These are phyloP conservation scores for Eublepharis macularius DNA, from an alignment of 2,113 vertebrate genomes.

Conservation along the genomic window DNA sequence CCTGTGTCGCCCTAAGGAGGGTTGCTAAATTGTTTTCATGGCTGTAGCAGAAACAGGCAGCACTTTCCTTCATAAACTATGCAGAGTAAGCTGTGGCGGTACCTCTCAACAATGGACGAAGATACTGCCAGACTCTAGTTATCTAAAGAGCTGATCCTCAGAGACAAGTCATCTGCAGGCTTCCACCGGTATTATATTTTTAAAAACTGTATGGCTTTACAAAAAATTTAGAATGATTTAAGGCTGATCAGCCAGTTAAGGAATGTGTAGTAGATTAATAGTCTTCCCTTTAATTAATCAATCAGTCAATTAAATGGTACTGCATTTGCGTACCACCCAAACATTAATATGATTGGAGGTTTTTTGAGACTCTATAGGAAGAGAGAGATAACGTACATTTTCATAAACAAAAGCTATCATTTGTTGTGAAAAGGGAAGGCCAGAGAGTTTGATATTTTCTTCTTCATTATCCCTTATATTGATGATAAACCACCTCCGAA, in stretches of 20 bases:
- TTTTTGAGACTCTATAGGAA: not conserved
- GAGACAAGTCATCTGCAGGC: not conserved
- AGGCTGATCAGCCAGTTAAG: not conserved
- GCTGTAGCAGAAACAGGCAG: not conserved
- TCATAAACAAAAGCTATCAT: not conserved
- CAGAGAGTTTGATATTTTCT: not conserved
- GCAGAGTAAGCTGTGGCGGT: slow-evolving; percentile 17
- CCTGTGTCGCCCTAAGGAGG: slow-evolving; percentile 34
- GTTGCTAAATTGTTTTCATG: slow-evolving; percentile 34
- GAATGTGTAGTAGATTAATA: not conserved
- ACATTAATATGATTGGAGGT: not conserved
- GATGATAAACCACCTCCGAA: not conserved
- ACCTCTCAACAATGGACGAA: not conserved
- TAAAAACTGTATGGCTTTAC: not conserved
- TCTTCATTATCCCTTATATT: not conserved
- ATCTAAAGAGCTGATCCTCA: not conserved
- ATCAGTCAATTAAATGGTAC: not conserved
- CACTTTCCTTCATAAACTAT: slow-evolving; percentile 35
- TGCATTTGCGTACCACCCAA: not conserved
- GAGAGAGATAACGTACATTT: not conserved
- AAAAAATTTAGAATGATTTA: not conserved
- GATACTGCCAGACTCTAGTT: not conserved
- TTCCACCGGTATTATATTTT: not conserved
- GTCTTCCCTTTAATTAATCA: not conserved
- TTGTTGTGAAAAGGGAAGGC: not conserved